Conservation (phyloP, 1,140 invertebrate species). For the Procambarus virginalis region DNA sequence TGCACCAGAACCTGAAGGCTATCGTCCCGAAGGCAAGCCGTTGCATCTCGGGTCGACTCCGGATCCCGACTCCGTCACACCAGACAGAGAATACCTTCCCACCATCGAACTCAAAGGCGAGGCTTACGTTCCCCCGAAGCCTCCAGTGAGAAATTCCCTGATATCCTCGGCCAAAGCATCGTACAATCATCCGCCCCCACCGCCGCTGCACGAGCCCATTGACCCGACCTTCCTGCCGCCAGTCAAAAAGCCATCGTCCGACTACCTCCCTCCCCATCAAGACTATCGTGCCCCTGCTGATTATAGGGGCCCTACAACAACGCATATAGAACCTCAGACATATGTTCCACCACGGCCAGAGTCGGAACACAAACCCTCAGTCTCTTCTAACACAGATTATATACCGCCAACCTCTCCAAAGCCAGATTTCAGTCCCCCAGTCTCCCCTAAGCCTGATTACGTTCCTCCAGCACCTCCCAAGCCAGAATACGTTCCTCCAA, state of each 20-base stretch:
- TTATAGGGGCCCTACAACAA: background rate
- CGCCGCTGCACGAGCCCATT: constrained; percentile 8
- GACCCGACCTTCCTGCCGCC: constrained; percentile 25
- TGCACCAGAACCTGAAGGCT: background rate
- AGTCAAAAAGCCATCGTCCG: constrained; percentile 5
- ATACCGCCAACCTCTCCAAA: background rate
- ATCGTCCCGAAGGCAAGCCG: background rate
- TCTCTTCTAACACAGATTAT: background rate
- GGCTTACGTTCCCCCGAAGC: background rate
- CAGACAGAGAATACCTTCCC: background rate
- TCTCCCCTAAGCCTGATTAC: constrained; percentile 27
- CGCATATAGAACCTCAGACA: background rate
- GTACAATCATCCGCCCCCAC: background rate
- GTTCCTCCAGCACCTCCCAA: constrained; percentile 20
- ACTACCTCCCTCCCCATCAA: constrained; percentile 31
- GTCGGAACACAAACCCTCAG: background rate
- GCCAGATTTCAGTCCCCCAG: constrained; percentile 6
- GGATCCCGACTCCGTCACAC: constrained; percentile 23
- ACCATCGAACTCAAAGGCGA: background rate
- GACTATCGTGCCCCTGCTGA: constrained; percentile 6
- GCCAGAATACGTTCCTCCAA: constrained; percentile 49
- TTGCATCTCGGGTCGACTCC: too few relatives aligned
- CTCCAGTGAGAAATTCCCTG: constrained; percentile 6
- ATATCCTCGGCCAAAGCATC: background rate
- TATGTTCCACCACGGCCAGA: background rate